phyloP scores from a whole-genome alignment of 2,113 vertebrate species.

The Pelobates fuscus region DNA sequence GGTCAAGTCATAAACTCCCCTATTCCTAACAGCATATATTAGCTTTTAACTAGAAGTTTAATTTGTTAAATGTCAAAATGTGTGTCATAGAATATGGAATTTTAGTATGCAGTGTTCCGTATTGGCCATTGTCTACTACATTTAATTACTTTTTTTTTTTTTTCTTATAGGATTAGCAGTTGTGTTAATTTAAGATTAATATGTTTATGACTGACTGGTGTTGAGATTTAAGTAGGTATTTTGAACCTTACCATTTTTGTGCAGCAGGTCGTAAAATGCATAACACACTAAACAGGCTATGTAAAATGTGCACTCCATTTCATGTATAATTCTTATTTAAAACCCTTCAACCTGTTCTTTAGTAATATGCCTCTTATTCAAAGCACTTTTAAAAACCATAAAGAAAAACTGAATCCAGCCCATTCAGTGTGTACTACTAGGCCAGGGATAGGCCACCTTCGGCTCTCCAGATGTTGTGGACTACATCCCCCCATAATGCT shows the following conservation, averaged over 20 bases:
- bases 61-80: background rate
- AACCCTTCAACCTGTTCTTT: background rate
- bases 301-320: background rate
- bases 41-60: background rate
- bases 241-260: background rate
- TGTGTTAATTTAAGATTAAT: no score
- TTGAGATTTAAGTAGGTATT: background rate
- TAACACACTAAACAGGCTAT: background rate
- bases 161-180: no score
- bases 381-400: conserved; percentile 23
- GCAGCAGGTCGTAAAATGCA: no score
- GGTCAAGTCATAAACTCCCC: background rate
- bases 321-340: background rate
- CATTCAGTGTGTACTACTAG: background rate
- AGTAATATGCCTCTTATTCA: conserved; percentile 9
- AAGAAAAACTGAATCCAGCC: background rate
- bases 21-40: background rate
- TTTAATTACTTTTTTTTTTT: no score
- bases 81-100: background rate
- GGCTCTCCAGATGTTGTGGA: no score
- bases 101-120: background rate
- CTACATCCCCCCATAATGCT: no score
- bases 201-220: background rate
- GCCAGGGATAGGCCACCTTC: no score
- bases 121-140: background rate